phyloP scores from a whole-genome alignment of 2,113 vertebrate genomes.

The Amia ocellicauda region DNA sequence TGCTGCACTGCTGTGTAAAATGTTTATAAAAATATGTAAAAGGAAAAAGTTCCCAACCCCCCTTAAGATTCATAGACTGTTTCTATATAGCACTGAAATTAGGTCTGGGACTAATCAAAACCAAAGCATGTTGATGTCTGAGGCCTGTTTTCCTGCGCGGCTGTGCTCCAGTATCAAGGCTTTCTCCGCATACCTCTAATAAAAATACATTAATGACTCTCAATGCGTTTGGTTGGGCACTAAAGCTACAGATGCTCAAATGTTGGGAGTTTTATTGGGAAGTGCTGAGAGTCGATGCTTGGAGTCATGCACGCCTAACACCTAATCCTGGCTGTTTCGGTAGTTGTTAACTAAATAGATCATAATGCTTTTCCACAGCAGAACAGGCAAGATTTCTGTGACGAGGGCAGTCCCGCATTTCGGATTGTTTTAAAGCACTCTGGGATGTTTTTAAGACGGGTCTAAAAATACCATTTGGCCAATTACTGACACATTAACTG shows the following conservation, averaged over 20 bases:
- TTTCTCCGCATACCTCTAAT: conserved; percentile 58
- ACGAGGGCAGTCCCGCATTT: conserved; percentile 49
- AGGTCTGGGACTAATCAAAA: conserved; percentile 68
- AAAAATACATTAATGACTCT: conserved; percentile 67
- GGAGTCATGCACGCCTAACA: conserved; percentile 57
- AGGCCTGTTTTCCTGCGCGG: conserved; percentile 59
- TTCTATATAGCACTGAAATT: conserved; percentile 20
- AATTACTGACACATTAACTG: conserved; percentile 78
- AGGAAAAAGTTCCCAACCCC: too few relatives aligned
- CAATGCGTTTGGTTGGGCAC: conserved; percentile 37
- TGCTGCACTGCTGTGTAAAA: too few relatives aligned
- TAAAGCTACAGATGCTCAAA: conserved; percentile 53
- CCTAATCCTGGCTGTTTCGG: conserved; percentile 45
- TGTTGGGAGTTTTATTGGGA: conserved; percentile 53
- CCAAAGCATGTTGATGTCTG: conserved; percentile 44
- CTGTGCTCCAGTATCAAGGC: conserved; percentile 57
- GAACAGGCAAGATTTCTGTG: conserved; percentile 43
- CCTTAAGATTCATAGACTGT: too few relatives aligned
- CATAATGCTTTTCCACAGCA: conserved; percentile 28
- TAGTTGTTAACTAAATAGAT: conserved; percentile 34
- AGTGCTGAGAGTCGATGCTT: conserved; percentile 40
- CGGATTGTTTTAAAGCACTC: conserved; percentile 60
- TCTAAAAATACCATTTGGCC: conserved; percentile 60
- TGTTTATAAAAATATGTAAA: too few relatives aligned
- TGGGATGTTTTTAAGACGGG: conserved; percentile 54